A percentile compares a stretch with the other conserved stretches of the same genome.
phyloP scores from a whole-genome alignment of 2,888 invertebrate species.

The Hirtodrosophila cameraria region DNA sequence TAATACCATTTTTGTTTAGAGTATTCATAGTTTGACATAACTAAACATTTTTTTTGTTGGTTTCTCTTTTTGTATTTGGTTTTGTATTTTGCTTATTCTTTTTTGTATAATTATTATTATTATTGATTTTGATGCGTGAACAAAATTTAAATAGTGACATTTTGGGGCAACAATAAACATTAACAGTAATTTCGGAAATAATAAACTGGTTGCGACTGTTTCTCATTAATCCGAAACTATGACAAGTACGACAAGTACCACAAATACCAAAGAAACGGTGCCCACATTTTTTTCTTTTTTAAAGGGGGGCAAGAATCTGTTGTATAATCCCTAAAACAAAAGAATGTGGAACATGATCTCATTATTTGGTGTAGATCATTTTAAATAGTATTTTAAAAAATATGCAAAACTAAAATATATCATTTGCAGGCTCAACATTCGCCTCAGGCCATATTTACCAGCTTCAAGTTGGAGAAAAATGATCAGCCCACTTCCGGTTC shows the following conservation, averaged over 20 bases:
- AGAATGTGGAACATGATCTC: constrained; percentile 14
- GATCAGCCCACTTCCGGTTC: constrained; percentile 29
- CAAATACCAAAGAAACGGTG: constrained; percentile 42
- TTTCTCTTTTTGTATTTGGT: constrained; percentile 66
- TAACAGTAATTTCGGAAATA: constrained; percentile 81
- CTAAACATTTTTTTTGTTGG: constrained; percentile 34
- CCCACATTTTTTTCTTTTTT: constrained; percentile 31
- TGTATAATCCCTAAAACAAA: constrained; percentile 5
- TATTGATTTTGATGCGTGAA: constrained; percentile 78
- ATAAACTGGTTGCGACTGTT: constrained; percentile 74
- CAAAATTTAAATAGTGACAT: constrained; percentile 79
- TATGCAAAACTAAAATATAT: not conserved
- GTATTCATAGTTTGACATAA: constrained; percentile 41
- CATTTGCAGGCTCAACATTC: constrained; percentile 86
- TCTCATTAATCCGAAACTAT: constrained; percentile 72
- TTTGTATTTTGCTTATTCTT: constrained; percentile 44
- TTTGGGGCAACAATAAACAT: constrained; percentile 73
- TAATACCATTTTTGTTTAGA: constrained; percentile 31
- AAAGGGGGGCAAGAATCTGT: constrained; percentile 8
- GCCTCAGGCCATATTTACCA: constrained; percentile 96
- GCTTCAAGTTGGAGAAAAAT: constrained; percentile 93
- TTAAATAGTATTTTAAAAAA: not conserved
- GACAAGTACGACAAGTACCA: constrained; percentile 30
- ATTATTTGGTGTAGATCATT: not conserved
- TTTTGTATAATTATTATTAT: constrained; percentile 54